phyloP scores from a whole-genome alignment of 2,797 vertebrate species.

The Xenentodon cancila region DNA sequence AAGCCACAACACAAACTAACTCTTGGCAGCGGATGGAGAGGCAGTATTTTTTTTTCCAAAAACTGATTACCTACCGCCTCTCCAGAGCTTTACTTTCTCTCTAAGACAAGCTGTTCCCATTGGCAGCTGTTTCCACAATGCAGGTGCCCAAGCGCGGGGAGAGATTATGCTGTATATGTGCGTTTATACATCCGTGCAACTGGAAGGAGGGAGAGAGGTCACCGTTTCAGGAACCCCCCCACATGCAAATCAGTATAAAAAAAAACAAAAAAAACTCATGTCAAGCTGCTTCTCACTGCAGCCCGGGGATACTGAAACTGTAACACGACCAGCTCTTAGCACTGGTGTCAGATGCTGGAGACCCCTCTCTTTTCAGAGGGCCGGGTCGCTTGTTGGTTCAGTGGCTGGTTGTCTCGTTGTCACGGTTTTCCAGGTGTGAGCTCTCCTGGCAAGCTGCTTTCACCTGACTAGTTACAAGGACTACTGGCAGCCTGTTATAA shows the following conservation, averaged over 20 bases:
- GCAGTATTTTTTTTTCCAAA: slow-evolving; percentile 67
- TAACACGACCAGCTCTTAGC: slow-evolving; percentile 56
- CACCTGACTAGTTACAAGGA: slow-evolving; percentile 5
- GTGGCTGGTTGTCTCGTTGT: slow-evolving; percentile 10
- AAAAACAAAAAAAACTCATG: slow-evolving; percentile 37
- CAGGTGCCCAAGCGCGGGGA: slow-evolving; percentile 46
- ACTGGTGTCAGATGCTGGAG: slow-evolving; percentile 46
- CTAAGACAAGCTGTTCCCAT: slow-evolving; percentile 75
- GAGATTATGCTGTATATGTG: slow-evolving; percentile 33
- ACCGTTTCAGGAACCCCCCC: slow-evolving; percentile 59
- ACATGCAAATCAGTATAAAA: slow-evolving; percentile 61
- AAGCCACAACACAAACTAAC: slow-evolving; percentile 72
- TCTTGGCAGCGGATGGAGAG: slow-evolving; percentile 66
- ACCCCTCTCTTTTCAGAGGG: slow-evolving; percentile 31
- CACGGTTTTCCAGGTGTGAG: slow-evolving; percentile 60
- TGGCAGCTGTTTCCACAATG: slow-evolving; percentile 78
- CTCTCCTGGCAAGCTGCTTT: slow-evolving; percentile 25
- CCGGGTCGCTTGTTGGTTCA: slow-evolving; percentile 45
- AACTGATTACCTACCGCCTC: slow-evolving; percentile 70
- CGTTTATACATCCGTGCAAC: slow-evolving; percentile 13
- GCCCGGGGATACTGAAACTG: slow-evolving; percentile 21
- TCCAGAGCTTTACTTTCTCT: slow-evolving; percentile 39
- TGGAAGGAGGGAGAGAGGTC: slow-evolving; percentile 10
- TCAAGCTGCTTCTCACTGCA: slow-evolving; percentile 19
- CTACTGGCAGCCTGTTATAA: slow-evolving; percentile 4